Evolutionary conservation across 2,888 invertebrate species (phyloP), one percentile per base, ranked within the genome.

Genomic region (Rotaria socialis): DNA sequence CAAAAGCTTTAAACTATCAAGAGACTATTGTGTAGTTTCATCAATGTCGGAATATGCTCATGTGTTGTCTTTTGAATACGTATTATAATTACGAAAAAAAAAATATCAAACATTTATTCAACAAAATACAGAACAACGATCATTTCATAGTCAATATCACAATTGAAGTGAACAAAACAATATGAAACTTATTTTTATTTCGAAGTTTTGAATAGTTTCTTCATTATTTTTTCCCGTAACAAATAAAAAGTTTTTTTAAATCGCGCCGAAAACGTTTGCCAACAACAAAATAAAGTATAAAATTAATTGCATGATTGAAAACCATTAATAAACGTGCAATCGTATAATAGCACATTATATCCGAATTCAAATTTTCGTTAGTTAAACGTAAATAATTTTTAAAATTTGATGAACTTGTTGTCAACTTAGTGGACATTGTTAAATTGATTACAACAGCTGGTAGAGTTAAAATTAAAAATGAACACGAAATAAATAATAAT

Each of bases 221-320:
- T 52, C n/a, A 11, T 8, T 8, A 11, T n/a, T 5, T n/a, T 58
- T n/a, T n/a, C 27, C 27, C 35, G 35, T 35, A 67, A 67, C 67
- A 5, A 35, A 27, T 11, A 67, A 35, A 67, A 35, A 67, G 35
- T 1, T 35, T 41, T 47, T 47, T 24, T 80, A 80, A 80, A 80
- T 80, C 80, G 5, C 80, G 80, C 24, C 80, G 43, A 80, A 80
- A 80, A 80, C 80, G 80, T 47, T 80, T 80, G 0, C 80, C 80
- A 47, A 80, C 41, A 47, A 80, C 80, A 80, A 80, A 80, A 80
- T 80, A 80, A n/a, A 80, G 47, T 80, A 80, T 80, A 47, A 80
- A 80, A 80, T 80, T 80, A 3, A 80, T 80, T 47, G 80, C 43
- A 80, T 80, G 80, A 80, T 80, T 80, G 6, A 80, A 10, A 80